These are phyloP conservation scores for Luperina nickerlii DNA, from an alignment of 2,888 invertebrate genomes.

Conservation along the genomic window DNA sequence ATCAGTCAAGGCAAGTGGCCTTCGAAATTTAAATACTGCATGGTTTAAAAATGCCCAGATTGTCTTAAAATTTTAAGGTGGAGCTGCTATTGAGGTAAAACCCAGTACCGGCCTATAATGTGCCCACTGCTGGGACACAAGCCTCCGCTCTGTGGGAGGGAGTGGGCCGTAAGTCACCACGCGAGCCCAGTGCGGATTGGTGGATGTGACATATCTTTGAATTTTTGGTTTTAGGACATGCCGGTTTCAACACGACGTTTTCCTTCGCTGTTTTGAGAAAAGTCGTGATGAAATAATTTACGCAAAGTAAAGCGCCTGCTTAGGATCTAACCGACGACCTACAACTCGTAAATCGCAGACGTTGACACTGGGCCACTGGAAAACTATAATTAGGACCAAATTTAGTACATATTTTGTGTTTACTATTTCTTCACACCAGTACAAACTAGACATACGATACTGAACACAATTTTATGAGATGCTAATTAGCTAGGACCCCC, in stretches of 20 bases:
- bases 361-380: background rate
- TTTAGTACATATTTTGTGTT: background rate
- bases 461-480: conserved; percentile 9
- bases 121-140: too few relatives aligned
- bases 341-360: too few relatives aligned
- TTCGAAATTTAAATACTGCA: conserved; percentile 5
- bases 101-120: background rate
- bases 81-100: background rate
- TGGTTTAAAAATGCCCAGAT: background rate
- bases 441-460: background rate
- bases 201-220: too few relatives aligned
- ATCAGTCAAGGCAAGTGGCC: background rate
- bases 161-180: too few relatives aligned
- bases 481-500: background rate
- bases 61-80: background rate
- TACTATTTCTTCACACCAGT: background rate
- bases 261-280: too few relatives aligned
- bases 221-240: too few relatives aligned
- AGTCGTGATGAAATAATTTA: too few relatives aligned
- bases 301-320: too few relatives aligned
- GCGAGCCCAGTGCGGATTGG: too few relatives aligned
- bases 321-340: too few relatives aligned
- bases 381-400: background rate
- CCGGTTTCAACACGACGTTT: too few relatives aligned
- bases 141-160: too few relatives aligned